phyloP scores from a whole-genome alignment of 2,797 vertebrate species.

The Psittacula echo region DNA sequence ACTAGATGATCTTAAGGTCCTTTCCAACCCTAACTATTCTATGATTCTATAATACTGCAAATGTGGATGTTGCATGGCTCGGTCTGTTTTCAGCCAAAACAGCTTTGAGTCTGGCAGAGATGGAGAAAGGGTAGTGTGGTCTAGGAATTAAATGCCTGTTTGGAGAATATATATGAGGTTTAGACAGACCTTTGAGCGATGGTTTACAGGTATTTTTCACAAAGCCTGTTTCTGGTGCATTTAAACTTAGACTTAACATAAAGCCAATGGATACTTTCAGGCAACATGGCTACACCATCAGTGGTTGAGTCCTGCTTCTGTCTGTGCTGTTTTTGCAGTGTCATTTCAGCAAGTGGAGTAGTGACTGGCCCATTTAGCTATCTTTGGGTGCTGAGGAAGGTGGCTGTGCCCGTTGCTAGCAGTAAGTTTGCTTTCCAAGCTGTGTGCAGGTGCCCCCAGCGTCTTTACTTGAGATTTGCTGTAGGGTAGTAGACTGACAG shows the following conservation, averaged over 20 bases:
- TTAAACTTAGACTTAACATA: background rate
- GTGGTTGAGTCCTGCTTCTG: background rate
- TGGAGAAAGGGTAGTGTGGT: background rate
- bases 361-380: fast-evolving
- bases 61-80: background rate
- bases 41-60: background rate
- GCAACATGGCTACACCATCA: fast-evolving
- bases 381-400: background rate
- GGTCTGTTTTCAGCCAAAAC: background rate
- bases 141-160: background rate
- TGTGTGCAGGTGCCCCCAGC: background rate
- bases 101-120: background rate
- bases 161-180: background rate
- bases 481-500: background rate
- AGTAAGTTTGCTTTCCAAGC: background rate
- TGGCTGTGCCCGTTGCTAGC: background rate
- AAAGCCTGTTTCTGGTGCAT: background rate
- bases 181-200: background rate
- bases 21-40: no score
- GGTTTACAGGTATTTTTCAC: background rate
- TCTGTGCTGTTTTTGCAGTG: background rate
- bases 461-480: background rate
- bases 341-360: background rate
- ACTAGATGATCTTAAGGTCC: no score
- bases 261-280: background rate